Evolutionary conservation across 2,113 vertebrate genomes (phyloP).

Genomic region (Sminthopsis crassicaudata): DNA sequence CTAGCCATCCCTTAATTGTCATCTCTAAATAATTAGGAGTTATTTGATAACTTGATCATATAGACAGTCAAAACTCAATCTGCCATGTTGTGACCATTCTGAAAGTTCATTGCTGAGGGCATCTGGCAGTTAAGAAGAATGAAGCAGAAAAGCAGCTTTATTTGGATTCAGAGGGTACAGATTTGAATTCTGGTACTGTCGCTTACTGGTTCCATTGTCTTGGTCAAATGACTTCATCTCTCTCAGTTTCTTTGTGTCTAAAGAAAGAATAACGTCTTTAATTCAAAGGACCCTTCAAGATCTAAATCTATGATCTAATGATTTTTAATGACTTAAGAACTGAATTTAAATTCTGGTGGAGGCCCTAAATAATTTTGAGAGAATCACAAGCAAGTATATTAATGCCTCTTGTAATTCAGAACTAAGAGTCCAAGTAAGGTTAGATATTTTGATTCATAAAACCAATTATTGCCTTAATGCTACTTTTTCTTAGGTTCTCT

Average conservation of each 20-base stretch:
- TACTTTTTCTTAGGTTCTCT: background rate
- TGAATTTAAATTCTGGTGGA: background rate
- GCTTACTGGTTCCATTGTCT: background rate
- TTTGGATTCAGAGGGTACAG: background rate
- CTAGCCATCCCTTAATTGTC: constrained; percentile 1
- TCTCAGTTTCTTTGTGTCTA: background rate
- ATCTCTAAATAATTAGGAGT: constrained; percentile 6
- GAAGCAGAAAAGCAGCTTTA: background rate
- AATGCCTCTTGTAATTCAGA: background rate
- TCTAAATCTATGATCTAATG: background rate
- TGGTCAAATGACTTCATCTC: background rate
- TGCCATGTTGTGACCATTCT: background rate
- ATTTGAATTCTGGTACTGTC: background rate
- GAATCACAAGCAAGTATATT: background rate
- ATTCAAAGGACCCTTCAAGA: background rate
- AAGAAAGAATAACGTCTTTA: background rate
- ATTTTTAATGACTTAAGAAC: background rate
- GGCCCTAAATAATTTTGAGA: background rate
- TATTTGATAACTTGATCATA: constrained; percentile 26
- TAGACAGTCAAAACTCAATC: constrained; percentile 14
- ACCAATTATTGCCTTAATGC: background rate
- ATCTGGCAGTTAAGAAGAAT: background rate
- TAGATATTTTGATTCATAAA: background rate
- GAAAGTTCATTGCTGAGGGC: background rate
- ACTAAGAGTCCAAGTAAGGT: background rate